These are phyloP conservation scores for Pelecanoides urinatrix DNA, from an alignment of 2,113 vertebrate species.

Conservation along the genomic window DNA sequence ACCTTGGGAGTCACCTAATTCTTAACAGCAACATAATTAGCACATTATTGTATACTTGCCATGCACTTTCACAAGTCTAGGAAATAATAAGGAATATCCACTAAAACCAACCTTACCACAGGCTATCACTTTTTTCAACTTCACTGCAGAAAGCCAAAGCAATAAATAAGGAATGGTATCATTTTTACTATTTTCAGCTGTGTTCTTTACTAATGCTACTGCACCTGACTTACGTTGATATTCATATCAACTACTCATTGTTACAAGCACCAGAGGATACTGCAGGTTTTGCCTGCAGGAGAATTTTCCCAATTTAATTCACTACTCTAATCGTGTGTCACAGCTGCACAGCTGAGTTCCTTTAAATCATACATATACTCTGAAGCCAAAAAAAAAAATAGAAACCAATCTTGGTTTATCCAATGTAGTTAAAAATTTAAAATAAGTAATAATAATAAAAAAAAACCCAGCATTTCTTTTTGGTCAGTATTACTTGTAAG, in stretches of 20 bases:
- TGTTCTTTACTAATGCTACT: neutral
- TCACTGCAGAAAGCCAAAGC: neutral
- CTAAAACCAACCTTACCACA: neutral
- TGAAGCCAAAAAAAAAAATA: neutral
- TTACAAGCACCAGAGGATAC: neutral
- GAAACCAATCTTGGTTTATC: neutral
- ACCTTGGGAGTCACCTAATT: neutral
- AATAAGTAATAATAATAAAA: neutral
- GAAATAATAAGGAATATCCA: neutral
- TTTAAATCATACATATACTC: neutral
- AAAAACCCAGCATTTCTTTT: neutral
- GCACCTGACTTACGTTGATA: neutral
- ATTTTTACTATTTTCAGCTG: neutral
- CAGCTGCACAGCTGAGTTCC: conserved; percentile 15
- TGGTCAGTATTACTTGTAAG: neutral
- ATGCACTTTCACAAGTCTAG: neutral
- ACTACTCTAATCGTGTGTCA: conserved; percentile 42
- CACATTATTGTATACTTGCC: neutral
- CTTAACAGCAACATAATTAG: neutral
- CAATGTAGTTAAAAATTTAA: neutral
- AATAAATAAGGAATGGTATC: neutral
- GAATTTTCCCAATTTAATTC: conserved; percentile 43
- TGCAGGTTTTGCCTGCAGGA: conserved; percentile 27
- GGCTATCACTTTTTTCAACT: neutral
- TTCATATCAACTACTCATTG: neutral